Conservation (phyloP, 1,140 invertebrate genomes). For the Tribolium castaneum region DNA sequence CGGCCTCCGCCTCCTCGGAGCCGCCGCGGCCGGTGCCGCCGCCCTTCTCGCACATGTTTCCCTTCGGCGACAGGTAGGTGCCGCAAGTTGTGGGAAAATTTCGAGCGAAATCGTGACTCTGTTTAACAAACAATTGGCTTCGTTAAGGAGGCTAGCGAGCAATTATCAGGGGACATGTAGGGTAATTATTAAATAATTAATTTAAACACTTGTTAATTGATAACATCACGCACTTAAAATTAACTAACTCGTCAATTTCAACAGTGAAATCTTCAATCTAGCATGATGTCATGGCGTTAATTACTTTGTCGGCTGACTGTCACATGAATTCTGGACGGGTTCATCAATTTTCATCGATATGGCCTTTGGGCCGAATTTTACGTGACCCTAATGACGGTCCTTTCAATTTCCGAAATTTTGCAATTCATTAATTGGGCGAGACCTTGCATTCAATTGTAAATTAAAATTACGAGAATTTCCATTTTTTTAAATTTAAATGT, state of each 20-base stretch:
- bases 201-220: constrained; percentile 50
- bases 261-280: constrained; percentile 43
- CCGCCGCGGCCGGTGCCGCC: constrained; percentile 54
- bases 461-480: no score
- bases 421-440: neutral
- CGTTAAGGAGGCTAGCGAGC: neutral
- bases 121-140: constrained; percentile 21
- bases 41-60: constrained; percentile 60
- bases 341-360: constrained; percentile 12
- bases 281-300: constrained; percentile 45
- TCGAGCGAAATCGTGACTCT: constrained; percentile 4
- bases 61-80: constrained; percentile 59
- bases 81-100: constrained; percentile 5
- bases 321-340: constrained; percentile 35
- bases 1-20: constrained; percentile 58
- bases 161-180: constrained; percentile 15
- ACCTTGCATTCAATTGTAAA: no score
- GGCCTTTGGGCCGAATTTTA: constrained; percentile 3
- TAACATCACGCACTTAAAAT: constrained; percentile 48
- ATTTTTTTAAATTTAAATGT: no score
- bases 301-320: constrained; percentile 45
- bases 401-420: neutral
- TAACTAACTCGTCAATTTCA: constrained; percentile 44
- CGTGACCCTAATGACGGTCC: neutral
- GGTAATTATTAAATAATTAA: constrained; percentile 48